These are phyloP conservation scores for Odobenus rosmarus DNA, from an alignment of 2,113 vertebrate genomes.

Conservation along the genomic window DNA sequence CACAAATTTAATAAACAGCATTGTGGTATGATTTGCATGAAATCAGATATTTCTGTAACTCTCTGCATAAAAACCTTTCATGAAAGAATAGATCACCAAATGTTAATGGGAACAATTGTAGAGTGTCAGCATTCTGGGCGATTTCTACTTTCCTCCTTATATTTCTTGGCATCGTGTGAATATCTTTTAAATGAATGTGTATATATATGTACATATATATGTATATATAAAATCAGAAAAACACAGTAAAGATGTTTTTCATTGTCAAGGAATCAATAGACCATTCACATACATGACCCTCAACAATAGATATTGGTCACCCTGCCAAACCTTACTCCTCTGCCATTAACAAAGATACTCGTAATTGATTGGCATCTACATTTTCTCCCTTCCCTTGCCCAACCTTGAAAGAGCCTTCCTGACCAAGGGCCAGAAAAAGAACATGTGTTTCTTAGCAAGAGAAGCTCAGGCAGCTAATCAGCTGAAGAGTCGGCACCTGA, in stretches of 20 bases:
- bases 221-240: neutral
- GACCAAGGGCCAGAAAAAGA: neutral
- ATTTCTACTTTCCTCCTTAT: slow-evolving; percentile 31
- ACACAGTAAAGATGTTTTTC: neutral
- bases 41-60: slow-evolving; percentile 32
- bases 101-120: neutral
- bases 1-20: neutral
- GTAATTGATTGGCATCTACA: neutral
- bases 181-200: neutral
- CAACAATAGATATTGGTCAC: neutral
- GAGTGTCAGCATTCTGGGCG: neutral
- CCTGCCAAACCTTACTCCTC: neutral
- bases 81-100: slow-evolving; percentile 14
- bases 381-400: neutral
- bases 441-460: neutral
- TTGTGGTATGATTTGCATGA: neutral
- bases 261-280: neutral
- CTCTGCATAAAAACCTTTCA: neutral
- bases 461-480: neutral
- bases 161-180: neutral
- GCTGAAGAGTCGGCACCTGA: neutral
- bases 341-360: neutral
- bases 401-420: neutral
- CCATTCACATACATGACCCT: neutral
- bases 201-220: too few species aligned